Percentiles rank a stretch among this genome's conserved stretches.
These are phyloP conservation scores for Gobio occitaniae DNA, from an alignment of 2,797 vertebrate species.

Conservation along the genomic window DNA sequence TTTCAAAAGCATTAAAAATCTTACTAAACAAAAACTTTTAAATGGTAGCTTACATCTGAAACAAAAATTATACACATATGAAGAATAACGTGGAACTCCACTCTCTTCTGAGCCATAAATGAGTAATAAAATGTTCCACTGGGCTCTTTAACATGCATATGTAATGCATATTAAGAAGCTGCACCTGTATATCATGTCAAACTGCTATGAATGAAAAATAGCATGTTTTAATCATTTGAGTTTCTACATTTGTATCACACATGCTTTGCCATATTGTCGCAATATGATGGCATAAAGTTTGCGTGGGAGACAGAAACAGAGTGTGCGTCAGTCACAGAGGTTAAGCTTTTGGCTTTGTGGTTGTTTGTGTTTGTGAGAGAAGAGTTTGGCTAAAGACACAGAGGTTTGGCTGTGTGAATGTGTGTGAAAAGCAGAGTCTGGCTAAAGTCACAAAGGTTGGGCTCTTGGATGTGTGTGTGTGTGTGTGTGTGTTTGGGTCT, in stretches of 20 bases:
- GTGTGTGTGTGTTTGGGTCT: constrained; percentile 30
- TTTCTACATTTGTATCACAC: background rate
- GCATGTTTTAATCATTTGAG: background rate
- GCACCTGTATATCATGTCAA: constrained; percentile 21
- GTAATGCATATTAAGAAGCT: background rate
- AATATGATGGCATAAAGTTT: constrained; percentile 14
- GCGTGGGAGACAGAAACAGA: constrained; percentile 28
- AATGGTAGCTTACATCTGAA: background rate
- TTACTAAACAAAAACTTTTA: background rate
- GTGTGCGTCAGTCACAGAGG: constrained; percentile 17
- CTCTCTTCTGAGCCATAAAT: background rate
- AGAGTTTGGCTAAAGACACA: constrained; percentile 44
- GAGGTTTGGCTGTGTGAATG: constrained; percentile 46
- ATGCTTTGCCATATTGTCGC: background rate
- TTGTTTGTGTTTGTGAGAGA: constrained; percentile 44
- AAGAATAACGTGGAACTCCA: too few relatives aligned
- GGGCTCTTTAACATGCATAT: constrained; percentile 3
- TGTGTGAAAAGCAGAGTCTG: constrained; percentile 38
- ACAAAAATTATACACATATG: background rate
- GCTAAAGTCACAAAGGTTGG: constrained; percentile 50
- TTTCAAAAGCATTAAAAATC: background rate
- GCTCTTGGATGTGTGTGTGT: constrained; percentile 39
- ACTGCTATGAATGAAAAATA: constrained; percentile 2
- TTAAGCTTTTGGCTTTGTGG: constrained; percentile 43
- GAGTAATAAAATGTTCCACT: constrained; percentile 12